Evolutionary conservation across 2,888 invertebrate species (phyloP).

Genomic region (Macrostomum cliftonense): DNA sequence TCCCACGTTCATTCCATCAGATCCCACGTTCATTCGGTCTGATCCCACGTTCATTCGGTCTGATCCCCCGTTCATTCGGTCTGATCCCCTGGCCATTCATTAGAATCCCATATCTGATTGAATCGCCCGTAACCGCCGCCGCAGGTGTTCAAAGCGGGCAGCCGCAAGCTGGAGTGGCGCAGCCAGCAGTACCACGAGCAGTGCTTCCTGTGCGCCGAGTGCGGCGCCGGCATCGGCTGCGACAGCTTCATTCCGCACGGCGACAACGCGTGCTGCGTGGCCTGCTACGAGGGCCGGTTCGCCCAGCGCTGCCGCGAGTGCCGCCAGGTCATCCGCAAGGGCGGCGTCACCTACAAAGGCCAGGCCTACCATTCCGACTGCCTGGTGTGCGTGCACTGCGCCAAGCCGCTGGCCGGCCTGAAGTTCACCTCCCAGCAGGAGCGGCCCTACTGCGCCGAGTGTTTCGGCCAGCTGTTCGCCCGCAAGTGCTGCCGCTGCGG

Average conservation of each 20-base stretch:
- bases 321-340: conserved; percentile 87
- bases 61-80: too few relatives aligned
- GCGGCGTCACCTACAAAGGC: conserved; percentile 97
- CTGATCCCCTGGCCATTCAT: too few relatives aligned
- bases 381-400: conserved; percentile 93
- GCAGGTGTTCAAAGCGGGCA: conserved; percentile 95
- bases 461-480: conserved; percentile 93
- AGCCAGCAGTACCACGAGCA: conserved; percentile 99
- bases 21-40: too few relatives aligned
- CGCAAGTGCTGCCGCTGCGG: conserved; percentile 90
- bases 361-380: conserved; percentile 99
- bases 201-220: conserved; percentile 93
- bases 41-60: too few relatives aligned
- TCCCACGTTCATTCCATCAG: too few relatives aligned
- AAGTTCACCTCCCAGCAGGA: conserved; percentile 95
- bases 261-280: conserved; percentile 83
- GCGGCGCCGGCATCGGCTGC: conserved; percentile 86
- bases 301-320: conserved; percentile 97
- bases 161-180: conserved; percentile 92
- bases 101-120: too few relatives aligned
- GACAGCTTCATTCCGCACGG: conserved; percentile 98
- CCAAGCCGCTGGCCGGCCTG: conserved; percentile 82
- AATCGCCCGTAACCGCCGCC: conserved; percentile 40
- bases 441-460: conserved; percentile 95
- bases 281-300: conserved; percentile 97